Evolutionary conservation across 2,888 invertebrate species (phyloP), one percentile per base, ranked within the genome.

Genomic region (Crepidodera aurea): DNA sequence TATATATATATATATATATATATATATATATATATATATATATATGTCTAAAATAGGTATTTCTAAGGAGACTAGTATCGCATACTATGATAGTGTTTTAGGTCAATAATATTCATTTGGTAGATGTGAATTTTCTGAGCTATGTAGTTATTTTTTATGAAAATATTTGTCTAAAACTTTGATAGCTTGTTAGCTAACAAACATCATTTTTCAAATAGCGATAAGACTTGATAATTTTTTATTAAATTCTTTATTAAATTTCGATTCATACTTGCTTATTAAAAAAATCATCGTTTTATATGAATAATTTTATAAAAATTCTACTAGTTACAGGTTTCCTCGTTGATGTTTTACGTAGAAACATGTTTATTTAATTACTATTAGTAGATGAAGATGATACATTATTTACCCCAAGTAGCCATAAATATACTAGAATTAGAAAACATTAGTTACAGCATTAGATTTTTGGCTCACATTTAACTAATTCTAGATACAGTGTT

Each of bases 381-480:
- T 27, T 19, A 50, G 57, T 46, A 44, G 39, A 42, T 25, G 16
- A 34, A 46, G 25, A 48, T 48, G 18, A 37, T 39, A 57, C 39
- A 50, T n/a, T n/a, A n/a, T 27, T 57, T 57, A 57, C 48, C 13
- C 46, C 48, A 12, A 54, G 54, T 63, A 63, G 63, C 25, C n/a
- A 44, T 62, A 57, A 37, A 56, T 54, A 55, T 19, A 29, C 25
- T 63, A 63, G 59, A 25, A 12, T 58, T 65, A 65, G 61, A 61
- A 55, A 42, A 39, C 15, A 51, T 59, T 61, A 64, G 64, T 61
- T 61, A 37, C 58, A 46, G 32, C 64, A 61, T 57, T 58, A 60
- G 60, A n/a, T 60, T 63, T 62, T 62, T 65, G 65, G 65, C 62
- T 65, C 65, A 65, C 65, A 62, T 62, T 46, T 50, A 62, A 51